Conservation (phyloP, 2,113 vertebrate genomes). For the Perca flavescens region DNA sequence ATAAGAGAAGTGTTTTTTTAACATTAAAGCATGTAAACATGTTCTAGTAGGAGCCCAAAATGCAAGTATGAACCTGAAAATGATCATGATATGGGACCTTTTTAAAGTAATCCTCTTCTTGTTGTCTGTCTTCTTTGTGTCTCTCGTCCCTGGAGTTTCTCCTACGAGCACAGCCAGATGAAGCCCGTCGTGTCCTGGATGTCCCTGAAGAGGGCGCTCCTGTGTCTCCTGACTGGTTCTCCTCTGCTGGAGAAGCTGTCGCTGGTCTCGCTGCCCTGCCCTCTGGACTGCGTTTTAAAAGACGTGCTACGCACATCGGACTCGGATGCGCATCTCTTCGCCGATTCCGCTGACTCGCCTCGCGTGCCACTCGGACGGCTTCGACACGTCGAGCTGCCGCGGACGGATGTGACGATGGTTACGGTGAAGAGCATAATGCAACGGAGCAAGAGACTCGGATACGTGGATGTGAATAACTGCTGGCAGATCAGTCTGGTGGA, state of each 20-base stretch:
- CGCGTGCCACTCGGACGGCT: conserved; percentile 51
- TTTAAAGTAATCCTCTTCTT: too few species aligned
- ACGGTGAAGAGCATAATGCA: conserved; percentile 64
- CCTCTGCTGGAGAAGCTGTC: conserved; percentile 78
- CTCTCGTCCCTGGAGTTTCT: conserved; percentile 70
- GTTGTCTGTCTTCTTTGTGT: conserved; percentile 12
- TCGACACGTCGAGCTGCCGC: conserved; percentile 58
- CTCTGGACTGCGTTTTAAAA: conserved; percentile 71
- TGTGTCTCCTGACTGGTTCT: conserved; percentile 73
- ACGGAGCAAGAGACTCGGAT: conserved; percentile 60
- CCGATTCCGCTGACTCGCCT: not conserved
- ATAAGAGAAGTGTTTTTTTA: too few species aligned
- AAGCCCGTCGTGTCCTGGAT: conserved; percentile 75
- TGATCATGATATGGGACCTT: too few species aligned
- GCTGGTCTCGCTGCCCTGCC: conserved; percentile 81
- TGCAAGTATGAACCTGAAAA: too few species aligned
- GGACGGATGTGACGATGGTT: conserved; percentile 71
- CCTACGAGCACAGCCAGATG: conserved; percentile 67
- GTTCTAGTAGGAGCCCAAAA: too few species aligned
- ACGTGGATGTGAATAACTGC: conserved; percentile 79
- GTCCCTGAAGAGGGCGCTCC: conserved; percentile 70
- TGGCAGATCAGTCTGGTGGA: conserved; percentile 69
- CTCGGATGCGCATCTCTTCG: accelerated
- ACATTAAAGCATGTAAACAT: too few species aligned
- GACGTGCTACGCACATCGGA: conserved; percentile 14